Evolutionary conservation across 2,113 vertebrate genomes (phyloP).

Genomic region (Bos javanicus): DNA sequence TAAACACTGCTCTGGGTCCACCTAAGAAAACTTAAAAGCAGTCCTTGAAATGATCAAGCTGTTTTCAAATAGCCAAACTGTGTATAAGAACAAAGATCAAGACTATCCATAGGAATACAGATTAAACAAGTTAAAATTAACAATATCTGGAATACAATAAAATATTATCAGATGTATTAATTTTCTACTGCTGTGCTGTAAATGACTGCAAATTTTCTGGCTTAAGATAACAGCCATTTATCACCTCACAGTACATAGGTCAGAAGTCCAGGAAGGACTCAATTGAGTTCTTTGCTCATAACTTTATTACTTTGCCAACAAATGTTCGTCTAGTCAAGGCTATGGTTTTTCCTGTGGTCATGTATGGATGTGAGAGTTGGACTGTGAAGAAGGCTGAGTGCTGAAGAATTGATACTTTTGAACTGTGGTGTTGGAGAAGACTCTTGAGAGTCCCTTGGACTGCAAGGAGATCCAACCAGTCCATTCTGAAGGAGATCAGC

Average conservation of each 20-base stretch:
- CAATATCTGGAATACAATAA: neutral
- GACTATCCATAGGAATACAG: neutral
- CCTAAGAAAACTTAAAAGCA: conserved; percentile 24
- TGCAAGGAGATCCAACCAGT: no score
- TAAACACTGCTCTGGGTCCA: neutral
- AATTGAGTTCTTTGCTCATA: neutral
- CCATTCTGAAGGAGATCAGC: no score
- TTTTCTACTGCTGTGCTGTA: neutral
- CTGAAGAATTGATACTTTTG: no score
- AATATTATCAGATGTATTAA: neutral
- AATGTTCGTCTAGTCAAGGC: no score
- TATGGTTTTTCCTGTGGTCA: no score
- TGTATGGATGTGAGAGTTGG: no score
- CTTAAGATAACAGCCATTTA: neutral
- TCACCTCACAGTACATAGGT: neutral
- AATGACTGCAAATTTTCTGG: neutral
- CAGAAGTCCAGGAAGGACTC: neutral
- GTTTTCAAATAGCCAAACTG: neutral
- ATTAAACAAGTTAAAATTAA: neutral
- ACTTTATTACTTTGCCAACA: no score
- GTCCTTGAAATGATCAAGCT: neutral
- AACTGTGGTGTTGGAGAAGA: no score
- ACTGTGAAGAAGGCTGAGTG: no score
- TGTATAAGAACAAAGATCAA: neutral
- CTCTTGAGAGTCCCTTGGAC: no score